These are phyloP conservation scores for Scaptomyza reducta DNA, from an alignment of 2,888 invertebrate genomes.

Conservation along the genomic window DNA sequence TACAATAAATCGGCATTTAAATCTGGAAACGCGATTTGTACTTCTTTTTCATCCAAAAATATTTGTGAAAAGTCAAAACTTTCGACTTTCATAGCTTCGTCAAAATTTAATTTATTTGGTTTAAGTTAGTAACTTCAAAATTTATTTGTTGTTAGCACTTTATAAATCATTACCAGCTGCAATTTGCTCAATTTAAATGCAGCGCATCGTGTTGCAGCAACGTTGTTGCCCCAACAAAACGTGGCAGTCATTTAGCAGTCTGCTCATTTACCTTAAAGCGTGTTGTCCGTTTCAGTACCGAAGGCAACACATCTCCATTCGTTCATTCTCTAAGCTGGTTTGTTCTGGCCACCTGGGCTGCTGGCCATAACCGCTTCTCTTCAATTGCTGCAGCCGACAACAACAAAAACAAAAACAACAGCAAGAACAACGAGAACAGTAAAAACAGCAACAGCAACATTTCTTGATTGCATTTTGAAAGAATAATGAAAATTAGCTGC, in stretches of 20 bases:
- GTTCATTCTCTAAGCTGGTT: slow-evolving; percentile 1
- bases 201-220: slow-evolving; percentile 19
- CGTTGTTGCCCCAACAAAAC: slow-evolving; percentile 5
- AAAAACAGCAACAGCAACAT: slow-evolving; percentile 51
- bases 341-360: slow-evolving; percentile 10
- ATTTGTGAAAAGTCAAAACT: too few species aligned
- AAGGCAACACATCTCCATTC: slow-evolving; percentile 31
- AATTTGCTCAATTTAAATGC: slow-evolving; percentile 37
- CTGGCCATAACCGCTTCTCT: slow-evolving; percentile 59
- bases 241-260: slow-evolving; percentile 41
- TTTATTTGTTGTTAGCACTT: slow-evolving; percentile 1
- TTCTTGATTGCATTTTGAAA: slow-evolving; percentile 78
- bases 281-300: slow-evolving; percentile 61
- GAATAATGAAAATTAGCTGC: slow-evolving; percentile 78
- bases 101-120: too few species aligned
- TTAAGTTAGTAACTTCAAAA: neutral
- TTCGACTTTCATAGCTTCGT: too few species aligned
- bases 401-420: slow-evolving; percentile 7
- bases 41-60: too few species aligned
- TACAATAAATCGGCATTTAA: too few species aligned
- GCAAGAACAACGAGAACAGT: slow-evolving; percentile 4
- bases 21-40: too few species aligned
- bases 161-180: slow-evolving; percentile 18
- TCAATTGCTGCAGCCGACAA: slow-evolving; percentile 37
- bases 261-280: slow-evolving; percentile 65